Conservation (phyloP, 2,888 invertebrate genomes). For the Mechanitis mazaeus region DNA sequence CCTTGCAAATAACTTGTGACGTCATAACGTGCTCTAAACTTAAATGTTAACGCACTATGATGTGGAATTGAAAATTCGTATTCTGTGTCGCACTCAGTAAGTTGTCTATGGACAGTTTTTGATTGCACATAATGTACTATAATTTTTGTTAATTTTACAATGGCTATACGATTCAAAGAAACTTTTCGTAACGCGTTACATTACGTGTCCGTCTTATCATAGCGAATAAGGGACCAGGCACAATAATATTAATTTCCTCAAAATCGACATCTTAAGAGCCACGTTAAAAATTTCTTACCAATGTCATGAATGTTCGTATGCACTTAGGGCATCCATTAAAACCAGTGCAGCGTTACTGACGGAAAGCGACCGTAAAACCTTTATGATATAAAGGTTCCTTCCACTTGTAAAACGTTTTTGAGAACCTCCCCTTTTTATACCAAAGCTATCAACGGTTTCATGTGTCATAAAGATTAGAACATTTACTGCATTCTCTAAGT, state of each 20-base stretch:
- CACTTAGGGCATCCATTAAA: slow-evolving; percentile 76
- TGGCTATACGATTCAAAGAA: too few relatives aligned
- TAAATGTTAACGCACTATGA: too few relatives aligned
- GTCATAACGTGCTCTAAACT: too few relatives aligned
- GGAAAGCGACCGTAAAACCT: slow-evolving; percentile 74
- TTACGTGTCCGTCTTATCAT: too few relatives aligned
- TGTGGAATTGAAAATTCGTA: too few relatives aligned
- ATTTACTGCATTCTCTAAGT: slow-evolving; percentile 21
- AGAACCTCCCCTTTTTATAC: slow-evolving; percentile 65
- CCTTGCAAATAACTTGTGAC: too few relatives aligned
- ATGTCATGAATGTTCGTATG: slow-evolving; percentile 72
- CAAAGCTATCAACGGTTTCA: slow-evolving; percentile 48
- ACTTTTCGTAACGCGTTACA: too few relatives aligned
- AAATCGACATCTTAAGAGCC: slow-evolving; percentile 28
- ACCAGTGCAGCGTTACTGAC: slow-evolving; percentile 67
- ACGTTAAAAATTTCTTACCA: slow-evolving; percentile 42
- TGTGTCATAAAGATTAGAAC: slow-evolving; percentile 30
- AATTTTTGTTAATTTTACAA: too few relatives aligned
- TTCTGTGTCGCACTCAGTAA: too few relatives aligned
- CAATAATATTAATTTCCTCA: slow-evolving; percentile 12
- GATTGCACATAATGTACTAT: too few relatives aligned
- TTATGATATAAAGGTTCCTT: slow-evolving; percentile 67
- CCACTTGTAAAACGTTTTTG: slow-evolving; percentile 75
- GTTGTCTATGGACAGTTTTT: too few relatives aligned
- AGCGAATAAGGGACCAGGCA: not conserved